These are phyloP conservation scores for Corvus cornix DNA, from an alignment of 2,113 vertebrate species.

Conservation along the genomic window DNA sequence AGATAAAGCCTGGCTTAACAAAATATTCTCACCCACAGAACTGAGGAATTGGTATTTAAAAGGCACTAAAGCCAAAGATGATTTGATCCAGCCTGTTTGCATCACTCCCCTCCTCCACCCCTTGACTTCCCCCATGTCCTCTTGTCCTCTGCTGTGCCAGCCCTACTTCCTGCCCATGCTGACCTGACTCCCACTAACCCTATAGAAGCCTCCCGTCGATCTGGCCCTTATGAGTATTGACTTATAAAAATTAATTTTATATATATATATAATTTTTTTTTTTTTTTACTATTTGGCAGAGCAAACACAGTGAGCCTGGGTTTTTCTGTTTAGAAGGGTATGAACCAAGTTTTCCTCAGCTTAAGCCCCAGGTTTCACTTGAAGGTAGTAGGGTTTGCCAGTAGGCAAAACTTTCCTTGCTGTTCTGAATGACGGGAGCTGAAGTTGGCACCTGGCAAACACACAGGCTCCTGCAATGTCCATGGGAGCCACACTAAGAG, in stretches of 20 bases:
- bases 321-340: background rate
- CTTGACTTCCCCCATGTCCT: background rate
- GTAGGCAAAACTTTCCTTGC: background rate
- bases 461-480: background rate
- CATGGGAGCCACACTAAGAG: background rate
- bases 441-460: background rate
- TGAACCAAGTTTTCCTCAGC: background rate
- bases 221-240: background rate
- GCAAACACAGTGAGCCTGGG: background rate
- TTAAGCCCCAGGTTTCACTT: background rate
- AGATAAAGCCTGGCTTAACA: background rate
- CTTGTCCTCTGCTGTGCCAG: background rate
- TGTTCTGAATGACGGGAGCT: background rate
- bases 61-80: background rate
- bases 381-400: background rate
- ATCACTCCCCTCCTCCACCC: rapidly evolving
- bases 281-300: background rate
- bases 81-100: background rate
- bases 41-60: background rate
- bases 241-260: background rate
- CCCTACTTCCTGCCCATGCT: background rate
- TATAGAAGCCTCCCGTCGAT: rapidly evolving
- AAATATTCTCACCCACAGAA: background rate
- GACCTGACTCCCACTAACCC: background rate
- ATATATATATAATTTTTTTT: background rate